phyloP scores from a whole-genome alignment of 2,113 vertebrate species.

The Pterocles gutturalis region DNA sequence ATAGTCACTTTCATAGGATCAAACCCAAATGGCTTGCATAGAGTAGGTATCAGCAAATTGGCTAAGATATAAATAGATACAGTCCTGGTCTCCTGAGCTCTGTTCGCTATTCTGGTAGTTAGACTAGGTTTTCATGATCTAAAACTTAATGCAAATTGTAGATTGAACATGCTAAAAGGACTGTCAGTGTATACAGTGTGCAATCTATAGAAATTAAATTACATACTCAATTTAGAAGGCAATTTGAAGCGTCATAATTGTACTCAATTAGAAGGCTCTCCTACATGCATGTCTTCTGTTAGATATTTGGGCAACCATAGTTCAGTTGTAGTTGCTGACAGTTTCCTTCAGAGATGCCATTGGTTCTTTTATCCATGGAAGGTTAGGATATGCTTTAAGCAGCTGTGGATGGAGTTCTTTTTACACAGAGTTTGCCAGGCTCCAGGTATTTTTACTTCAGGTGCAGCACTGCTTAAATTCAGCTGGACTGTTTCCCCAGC shows the following conservation, averaged over 20 bases:
- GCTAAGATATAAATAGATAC: neutral
- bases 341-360: neutral
- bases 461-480: neutral
- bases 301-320: neutral
- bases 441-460: neutral
- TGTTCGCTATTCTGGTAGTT: neutral
- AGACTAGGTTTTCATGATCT: neutral
- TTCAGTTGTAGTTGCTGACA: neutral
- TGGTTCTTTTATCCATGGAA: neutral
- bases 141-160: neutral
- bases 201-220: neutral
- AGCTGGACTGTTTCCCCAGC: neutral
- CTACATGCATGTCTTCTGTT: neutral
- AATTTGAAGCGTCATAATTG: conserved; percentile 10
- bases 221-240: conserved; percentile 18
- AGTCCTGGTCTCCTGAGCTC: neutral
- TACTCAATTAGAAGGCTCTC: neutral
- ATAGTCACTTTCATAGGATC: neutral
- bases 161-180: neutral
- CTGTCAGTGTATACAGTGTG: neutral
- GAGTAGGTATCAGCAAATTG: neutral
- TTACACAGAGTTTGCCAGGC: neutral
- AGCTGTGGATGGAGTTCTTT: neutral
- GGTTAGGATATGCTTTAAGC: neutral
- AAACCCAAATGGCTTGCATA: neutral